Base-by-base conservation (phyloP, 1,140 invertebrate genomes). In the Temnothorax nylanderi region DNA sequence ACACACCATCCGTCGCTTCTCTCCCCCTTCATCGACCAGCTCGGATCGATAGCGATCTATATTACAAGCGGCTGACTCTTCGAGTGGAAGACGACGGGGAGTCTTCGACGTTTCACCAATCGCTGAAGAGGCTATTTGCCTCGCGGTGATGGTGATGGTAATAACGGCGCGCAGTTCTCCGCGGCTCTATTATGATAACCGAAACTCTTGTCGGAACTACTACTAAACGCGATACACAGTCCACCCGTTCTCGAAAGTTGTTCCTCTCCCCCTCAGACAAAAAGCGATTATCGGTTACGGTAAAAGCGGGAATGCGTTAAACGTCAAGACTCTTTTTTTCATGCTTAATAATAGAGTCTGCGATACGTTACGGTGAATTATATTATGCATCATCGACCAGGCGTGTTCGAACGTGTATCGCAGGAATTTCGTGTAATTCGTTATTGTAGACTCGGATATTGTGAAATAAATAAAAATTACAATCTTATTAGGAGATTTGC, bases 1-100 rank as follows among this genome's bases (percentile, higher is more conserved):
- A 49, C n/a, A 4, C 26, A n/a, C 5, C 49, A 13, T 16, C 49
- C 16, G 32, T 2, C 32, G n/a, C 65, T 32, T 60, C 87, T 58
- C 41, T 87, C 13, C 74, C 47, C 56, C 51, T 41, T 26, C 1
- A 18, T 69, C n/a, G 32, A 26, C 37, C 51, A 51, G 51, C 75
- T 26, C 47, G 77, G 77, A 80, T 90, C 88, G 88, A 87, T 90
- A 90, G 72, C 86, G 89, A 90, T 90, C 89, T 76, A 34, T 37
- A 76, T 49, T 88, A 72, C 85, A 86, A 82, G 58, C 67, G 71
- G 58, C 58, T 65, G 76, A 58, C 71, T 72, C 60, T 32, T 56
- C 75, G 58, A 75, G 41, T 47, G 74, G 80, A 51, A 84, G 87
- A 92, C 88, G 88, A 89, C 67, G 80, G 54, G 54, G 78, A 54